Conservation (phyloP, 2,797 vertebrate genomes). For the Agapornis canus region DNA sequence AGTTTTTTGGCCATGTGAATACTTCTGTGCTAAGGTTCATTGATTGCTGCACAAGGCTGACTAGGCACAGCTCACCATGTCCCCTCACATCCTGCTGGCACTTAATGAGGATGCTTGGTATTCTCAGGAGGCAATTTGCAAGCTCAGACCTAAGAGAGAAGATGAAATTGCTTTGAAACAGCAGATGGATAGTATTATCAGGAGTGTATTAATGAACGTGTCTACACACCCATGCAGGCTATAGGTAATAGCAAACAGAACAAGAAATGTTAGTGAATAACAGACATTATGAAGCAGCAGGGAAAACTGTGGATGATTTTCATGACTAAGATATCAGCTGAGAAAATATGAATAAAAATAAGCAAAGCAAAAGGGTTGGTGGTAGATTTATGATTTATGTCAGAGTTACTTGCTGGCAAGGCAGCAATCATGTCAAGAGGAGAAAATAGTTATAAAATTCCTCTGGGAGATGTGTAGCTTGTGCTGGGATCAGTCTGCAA, state of each 20-base stretch:
- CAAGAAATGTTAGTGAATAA: not conserved
- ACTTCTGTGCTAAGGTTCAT: not conserved
- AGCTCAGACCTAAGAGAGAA: not conserved
- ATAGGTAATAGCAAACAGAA: not conserved
- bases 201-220: constrained; percentile 26
- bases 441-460: not conserved
- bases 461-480: not conserved
- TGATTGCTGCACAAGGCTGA: fast-evolving
- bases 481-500: not conserved
- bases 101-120: not conserved
- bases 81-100: not conserved
- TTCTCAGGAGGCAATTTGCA: not conserved
- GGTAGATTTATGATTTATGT: not conserved
- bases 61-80: not conserved
- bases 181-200: constrained; percentile 17
- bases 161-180: constrained; percentile 34
- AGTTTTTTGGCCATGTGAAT: not conserved
- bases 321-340: not conserved
- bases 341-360: not conserved
- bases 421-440: not conserved
- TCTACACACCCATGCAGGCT: not conserved
- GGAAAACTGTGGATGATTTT: constrained; percentile 1
- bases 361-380: not conserved
- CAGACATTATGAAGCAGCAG: not conserved
- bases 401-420: not conserved